Evolutionary conservation across 2,888 invertebrate species (phyloP).

Genomic region (Nephrotoma guestfalica): DNA sequence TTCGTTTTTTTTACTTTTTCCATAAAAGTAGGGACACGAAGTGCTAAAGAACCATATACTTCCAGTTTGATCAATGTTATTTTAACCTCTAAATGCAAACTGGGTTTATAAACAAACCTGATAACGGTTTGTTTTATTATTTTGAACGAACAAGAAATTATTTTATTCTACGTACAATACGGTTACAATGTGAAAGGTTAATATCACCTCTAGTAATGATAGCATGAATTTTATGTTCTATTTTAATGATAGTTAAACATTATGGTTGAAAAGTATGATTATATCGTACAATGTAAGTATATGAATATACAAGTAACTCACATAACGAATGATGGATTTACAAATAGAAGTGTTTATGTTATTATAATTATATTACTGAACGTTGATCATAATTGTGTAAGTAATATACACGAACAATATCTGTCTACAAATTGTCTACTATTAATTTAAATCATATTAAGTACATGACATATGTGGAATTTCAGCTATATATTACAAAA

Average conservation of each 20-base stretch:
- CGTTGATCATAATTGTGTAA: neutral
- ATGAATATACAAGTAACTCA: neutral
- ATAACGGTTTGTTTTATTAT: neutral
- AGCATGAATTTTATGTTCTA: neutral
- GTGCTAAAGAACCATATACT: too few species aligned
- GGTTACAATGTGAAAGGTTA: neutral
- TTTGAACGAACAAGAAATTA: neutral
- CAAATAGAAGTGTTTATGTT: neutral
- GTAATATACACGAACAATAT: neutral
- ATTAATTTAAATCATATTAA: neutral
- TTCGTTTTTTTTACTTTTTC: too few species aligned
- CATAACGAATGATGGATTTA: neutral
- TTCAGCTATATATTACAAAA: neutral
- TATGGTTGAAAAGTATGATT: neutral
- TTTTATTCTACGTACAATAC: neutral
- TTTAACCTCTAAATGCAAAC: too few species aligned
- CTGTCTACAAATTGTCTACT: neutral
- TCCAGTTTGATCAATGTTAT: too few species aligned
- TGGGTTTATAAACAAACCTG: neutral
- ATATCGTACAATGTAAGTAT: neutral
- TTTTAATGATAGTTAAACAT: neutral
- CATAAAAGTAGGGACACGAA: too few species aligned
- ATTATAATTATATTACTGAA: neutral
- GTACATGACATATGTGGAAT: neutral
- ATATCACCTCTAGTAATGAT: neutral